These are phyloP conservation scores for Triops longicaudatus DNA, from an alignment of 1,140 invertebrate genomes.

Conservation along the genomic window DNA sequence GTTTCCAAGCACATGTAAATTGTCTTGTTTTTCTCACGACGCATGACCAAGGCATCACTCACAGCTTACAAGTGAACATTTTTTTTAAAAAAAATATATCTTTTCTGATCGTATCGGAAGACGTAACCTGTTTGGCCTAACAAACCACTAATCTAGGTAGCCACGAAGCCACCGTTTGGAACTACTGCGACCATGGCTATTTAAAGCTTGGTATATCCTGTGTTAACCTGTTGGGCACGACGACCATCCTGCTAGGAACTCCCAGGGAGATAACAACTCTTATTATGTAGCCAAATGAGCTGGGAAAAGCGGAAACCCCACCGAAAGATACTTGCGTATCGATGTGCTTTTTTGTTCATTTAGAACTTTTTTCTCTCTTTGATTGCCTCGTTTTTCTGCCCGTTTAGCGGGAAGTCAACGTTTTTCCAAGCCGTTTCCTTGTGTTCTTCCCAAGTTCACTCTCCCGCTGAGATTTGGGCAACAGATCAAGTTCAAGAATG, in stretches of 20 bases:
- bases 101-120: too few relatives aligned
- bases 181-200: not conserved
- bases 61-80: too few relatives aligned
- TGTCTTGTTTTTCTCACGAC: too few relatives aligned
- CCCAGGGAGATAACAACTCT: not conserved
- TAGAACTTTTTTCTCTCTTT: not conserved
- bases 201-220: not conserved
- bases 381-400: not conserved
- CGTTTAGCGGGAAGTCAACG: not conserved
- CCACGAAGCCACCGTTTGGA: not conserved
- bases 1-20: too few relatives aligned
- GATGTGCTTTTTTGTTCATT: not conserved
- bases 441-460: not conserved
- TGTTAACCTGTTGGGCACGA: not conserved
- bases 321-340: not conserved
- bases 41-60: too few relatives aligned
- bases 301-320: not conserved
- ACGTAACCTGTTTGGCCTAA: not conserved
- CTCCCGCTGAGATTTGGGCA: not conserved
- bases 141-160: not conserved
- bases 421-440: not conserved
- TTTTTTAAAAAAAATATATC: too few relatives aligned
- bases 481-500: constrained; percentile 1
- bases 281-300: constrained; percentile 12
- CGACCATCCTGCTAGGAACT: not conserved